Percentiles rank a stretch among this genome's conserved stretches.
These are phyloP conservation scores for Helarctos malayanus DNA, from an alignment of 2,797 vertebrate genomes.

Conservation along the genomic window DNA sequence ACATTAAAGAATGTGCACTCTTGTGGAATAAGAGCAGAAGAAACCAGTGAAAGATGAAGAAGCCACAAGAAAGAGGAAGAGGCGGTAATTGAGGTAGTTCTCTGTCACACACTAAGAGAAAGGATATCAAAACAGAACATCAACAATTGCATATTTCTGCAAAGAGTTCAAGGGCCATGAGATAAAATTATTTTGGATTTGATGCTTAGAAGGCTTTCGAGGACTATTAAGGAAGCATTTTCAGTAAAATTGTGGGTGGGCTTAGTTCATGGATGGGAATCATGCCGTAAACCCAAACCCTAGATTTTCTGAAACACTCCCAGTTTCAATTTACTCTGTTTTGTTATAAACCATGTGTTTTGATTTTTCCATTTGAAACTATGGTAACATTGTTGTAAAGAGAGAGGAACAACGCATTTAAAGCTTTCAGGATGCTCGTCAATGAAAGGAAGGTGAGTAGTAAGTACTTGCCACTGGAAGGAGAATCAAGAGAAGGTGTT, in stretches of 20 bases:
- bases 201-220: background rate
- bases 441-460: background rate
- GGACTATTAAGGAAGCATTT: background rate
- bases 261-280: background rate
- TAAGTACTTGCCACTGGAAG: background rate
- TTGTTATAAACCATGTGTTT: background rate
- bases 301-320: conserved; percentile 16
- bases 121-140: background rate
- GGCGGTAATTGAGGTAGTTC: background rate
- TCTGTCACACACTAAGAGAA: background rate
- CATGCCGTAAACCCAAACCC: background rate
- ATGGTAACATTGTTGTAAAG: background rate
- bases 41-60: background rate
- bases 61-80: background rate
- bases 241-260: background rate
- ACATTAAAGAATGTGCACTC: background rate
- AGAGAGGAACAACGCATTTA: background rate
- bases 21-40: background rate
- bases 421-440: background rate
- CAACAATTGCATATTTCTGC: background rate
- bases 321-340: background rate
- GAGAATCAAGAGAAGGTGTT: background rate
- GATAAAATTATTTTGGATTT: conserved; percentile 13
- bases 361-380: conserved; percentile 20
- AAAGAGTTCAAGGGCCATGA: background rate